Evolutionary conservation across 2,797 vertebrate genomes (phyloP), one percentile per base, ranked within the genome.

Genomic region (Neosalanx taihuensis): DNA sequence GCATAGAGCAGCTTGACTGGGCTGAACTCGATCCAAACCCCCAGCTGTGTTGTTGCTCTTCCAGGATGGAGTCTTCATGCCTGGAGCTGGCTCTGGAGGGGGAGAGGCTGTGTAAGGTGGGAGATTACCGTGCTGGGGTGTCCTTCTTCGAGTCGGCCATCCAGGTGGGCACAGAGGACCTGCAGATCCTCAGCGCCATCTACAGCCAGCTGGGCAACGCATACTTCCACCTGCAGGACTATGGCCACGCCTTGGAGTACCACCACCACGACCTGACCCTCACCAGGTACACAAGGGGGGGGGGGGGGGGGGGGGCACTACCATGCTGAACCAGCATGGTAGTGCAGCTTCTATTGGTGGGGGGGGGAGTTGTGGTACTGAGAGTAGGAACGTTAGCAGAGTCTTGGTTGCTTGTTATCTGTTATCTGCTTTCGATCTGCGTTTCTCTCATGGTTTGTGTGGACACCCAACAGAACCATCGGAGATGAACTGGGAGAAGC

Each of bases 161-260:
- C 76, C 95, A 98, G 83, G 95, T 98, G 35, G 97, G 97, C 83
- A 99, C 97, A 0, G 97, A 98, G 86, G 97, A 99, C 88, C 89
- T 98, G n/a, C 96, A 97, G 67, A 98, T 96, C 18, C 94, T 99
- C 51, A 99, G 97, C 3, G 97, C 97, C 77, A 99, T 99, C 91
- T 99, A 99, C 88, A 99, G 97, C 88, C 97, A 98, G 85, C 88
- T 99, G 76, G 97, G 97, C 76, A 99, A 98, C 58, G 97, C 97
- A 67, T 99, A 98, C 87, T 99, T 99, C 89, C 97, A 98, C 86
- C 87, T 98, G 37, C 96, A 96, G 49, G 95, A 98, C 71, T 98
- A 98, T 71, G 89, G 90, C 70, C 98, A 96, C 89, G 97, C 97
- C 33, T 84, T 99, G 79, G 96, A 99, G 72, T 99, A 97, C 86